Percentiles rank a stretch among this genome's conserved stretches.
Conservation (phyloP, 1,140 invertebrate genomes). For the Proctacanthus coquilletti region DNA sequence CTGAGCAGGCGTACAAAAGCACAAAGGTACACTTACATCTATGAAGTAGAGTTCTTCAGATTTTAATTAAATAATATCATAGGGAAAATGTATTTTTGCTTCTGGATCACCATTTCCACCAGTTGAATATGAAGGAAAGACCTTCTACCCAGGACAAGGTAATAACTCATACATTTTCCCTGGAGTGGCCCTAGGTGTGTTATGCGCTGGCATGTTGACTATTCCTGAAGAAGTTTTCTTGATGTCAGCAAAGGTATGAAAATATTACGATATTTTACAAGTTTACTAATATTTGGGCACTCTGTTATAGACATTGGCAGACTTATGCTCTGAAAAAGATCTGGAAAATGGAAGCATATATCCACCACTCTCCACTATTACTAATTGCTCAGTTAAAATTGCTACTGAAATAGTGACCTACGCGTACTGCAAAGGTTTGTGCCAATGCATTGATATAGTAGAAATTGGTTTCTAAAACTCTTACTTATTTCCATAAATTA, state of each 20-base stretch:
- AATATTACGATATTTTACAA: conserved; percentile 5
- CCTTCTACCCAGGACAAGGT: conserved; percentile 76
- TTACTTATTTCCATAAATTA: too few relatives aligned
- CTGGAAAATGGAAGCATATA: conserved; percentile 82
- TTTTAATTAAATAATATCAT: too few relatives aligned
- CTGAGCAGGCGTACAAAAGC: conserved; percentile 73
- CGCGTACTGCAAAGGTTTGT: conserved; percentile 71
- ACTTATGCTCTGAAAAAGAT: conserved; percentile 70
- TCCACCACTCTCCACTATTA: conserved; percentile 78
- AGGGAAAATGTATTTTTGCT: conserved; percentile 76
- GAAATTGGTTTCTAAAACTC: conserved; percentile 6
- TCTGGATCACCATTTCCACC: conserved; percentile 85
- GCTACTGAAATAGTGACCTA: conserved; percentile 71
- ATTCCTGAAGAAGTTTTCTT: conserved; percentile 84
- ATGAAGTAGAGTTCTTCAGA: too few relatives aligned
- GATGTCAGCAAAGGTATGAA: conserved; percentile 58
- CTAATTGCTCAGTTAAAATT: conserved; percentile 76
- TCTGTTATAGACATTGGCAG: conserved; percentile 50
- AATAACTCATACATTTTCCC: conserved; percentile 98
- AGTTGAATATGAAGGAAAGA: conserved; percentile 60
- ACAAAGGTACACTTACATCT: conserved; percentile 37
- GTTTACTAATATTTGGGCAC: conserved; percentile 4
- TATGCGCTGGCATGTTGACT: conserved; percentile 63
- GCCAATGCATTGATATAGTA: not conserved
- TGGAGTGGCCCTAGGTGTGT: conserved; percentile 74